A percentile compares a stretch with the other conserved stretches of the same genome.
Conservation (phyloP, 2,888 invertebrate species). For the Serripes groenlandicus region DNA sequence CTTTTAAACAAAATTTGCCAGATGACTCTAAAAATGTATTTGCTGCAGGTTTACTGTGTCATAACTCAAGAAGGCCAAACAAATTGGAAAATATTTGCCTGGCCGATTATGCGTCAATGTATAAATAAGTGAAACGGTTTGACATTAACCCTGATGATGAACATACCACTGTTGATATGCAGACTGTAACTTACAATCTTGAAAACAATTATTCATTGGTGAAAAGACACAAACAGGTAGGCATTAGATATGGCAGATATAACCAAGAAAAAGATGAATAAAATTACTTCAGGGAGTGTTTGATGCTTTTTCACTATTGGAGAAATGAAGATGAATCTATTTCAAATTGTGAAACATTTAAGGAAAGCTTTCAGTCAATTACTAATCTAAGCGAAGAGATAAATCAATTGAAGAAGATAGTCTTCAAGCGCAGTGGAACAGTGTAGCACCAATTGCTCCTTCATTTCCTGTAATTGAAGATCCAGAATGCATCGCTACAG, state of each 20-base stretch:
- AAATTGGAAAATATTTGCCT: constrained; percentile 13
- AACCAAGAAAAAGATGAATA: constrained; percentile 17
- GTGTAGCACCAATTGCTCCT: background rate
- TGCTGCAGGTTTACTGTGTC: background rate
- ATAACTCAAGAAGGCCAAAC: constrained; percentile 22
- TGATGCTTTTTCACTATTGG: constrained; percentile 33
- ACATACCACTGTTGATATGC: background rate
- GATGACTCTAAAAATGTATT: constrained; percentile 46
- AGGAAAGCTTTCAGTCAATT: too few relatives aligned
- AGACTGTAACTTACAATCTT: background rate
- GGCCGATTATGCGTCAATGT: constrained; percentile 25
- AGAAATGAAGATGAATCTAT: constrained; percentile 27
- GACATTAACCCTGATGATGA: background rate
- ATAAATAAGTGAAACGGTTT: constrained; percentile 8
- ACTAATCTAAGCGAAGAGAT: constrained; percentile 5
- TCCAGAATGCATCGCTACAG: background rate
- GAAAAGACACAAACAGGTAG: background rate
- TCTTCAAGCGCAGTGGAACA: background rate
- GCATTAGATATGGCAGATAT: constrained; percentile 35
- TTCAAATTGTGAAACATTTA: constrained; percentile 21
- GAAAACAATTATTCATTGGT: background rate
- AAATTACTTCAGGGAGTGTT: constrained; percentile 25
- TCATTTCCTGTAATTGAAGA: background rate
- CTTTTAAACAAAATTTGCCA: constrained; percentile 31
- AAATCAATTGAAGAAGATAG: constrained; percentile 26